Evolutionary conservation across 2,113 vertebrate genomes (phyloP).

Genomic region (Chaetorhynchus papuensis): DNA sequence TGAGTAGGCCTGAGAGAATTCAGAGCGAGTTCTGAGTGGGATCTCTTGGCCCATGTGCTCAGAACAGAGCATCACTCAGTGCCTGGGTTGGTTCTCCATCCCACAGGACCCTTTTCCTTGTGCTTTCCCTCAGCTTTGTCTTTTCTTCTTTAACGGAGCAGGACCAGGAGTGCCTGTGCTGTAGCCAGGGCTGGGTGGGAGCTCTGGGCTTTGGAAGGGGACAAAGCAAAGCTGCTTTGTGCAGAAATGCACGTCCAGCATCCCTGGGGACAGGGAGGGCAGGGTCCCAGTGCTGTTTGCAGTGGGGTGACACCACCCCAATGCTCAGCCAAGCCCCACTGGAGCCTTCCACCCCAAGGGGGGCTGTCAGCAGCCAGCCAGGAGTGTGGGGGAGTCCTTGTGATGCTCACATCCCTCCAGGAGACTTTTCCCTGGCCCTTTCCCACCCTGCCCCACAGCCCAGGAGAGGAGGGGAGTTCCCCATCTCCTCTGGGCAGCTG

Average conservation of each 20-base stretch:
- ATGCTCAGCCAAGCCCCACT: neutral
- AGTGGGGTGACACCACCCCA: neutral
- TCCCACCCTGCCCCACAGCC: neutral
- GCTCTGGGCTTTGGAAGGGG: neutral
- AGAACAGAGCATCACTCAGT: neutral
- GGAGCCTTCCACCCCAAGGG: neutral
- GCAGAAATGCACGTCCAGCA: neutral
- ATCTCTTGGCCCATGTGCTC: neutral
- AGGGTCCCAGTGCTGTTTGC: fast-evolving
- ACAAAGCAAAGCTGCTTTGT: neutral
- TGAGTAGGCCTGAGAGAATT: neutral
- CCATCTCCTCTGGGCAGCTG: neutral
- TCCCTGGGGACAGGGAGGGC: neutral
- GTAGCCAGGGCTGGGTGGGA: neutral
- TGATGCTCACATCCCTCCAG: neutral
- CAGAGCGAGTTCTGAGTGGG: neutral
- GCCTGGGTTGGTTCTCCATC: neutral
- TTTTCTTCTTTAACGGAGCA: neutral
- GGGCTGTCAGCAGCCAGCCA: neutral
- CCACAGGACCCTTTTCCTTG: neutral
- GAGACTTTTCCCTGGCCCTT: neutral
- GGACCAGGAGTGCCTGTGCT: neutral
- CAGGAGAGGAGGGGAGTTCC: neutral
- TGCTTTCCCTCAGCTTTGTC: neutral
- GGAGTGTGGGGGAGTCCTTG: neutral